Conservation (phyloP, 1,140 invertebrate genomes). For the Nylanderia fulva region DNA sequence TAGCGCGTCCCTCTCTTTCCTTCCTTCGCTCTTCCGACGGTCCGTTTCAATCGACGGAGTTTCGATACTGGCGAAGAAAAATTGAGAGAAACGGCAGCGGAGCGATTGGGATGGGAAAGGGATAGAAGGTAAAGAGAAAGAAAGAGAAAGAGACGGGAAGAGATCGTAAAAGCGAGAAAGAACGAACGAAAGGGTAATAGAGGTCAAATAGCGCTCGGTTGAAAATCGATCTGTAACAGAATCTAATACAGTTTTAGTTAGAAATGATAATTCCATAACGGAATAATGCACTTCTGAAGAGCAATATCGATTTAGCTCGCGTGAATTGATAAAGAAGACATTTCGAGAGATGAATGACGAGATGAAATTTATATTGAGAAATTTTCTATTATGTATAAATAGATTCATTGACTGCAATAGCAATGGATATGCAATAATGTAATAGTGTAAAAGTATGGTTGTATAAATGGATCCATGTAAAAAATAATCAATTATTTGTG, state of each 20-base stretch:
- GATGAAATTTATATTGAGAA: not conserved
- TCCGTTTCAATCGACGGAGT: conserved; percentile 13
- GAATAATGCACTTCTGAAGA: not conserved
- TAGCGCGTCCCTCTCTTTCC: conserved; percentile 47
- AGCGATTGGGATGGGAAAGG: no score
- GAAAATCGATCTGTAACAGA: conserved; percentile 33
- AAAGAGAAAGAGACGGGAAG: not conserved
- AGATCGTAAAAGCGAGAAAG: conserved; percentile 23
- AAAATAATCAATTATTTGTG: not conserved
- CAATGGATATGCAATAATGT: not conserved
- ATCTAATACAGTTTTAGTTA: not conserved
- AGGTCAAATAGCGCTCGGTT: conserved; percentile 31
- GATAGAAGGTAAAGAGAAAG: not conserved
- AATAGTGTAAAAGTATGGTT: not conserved
- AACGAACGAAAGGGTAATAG: conserved; percentile 57
- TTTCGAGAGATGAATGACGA: not conserved
- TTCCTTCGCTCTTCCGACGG: conserved; percentile 31
- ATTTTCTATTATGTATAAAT: not conserved
- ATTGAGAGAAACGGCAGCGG: conserved; percentile 35
- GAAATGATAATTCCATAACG: conserved; percentile 3
- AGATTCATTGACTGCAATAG: not conserved
- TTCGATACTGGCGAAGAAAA: conserved; percentile 46
- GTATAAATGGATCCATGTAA: conserved; percentile 7
- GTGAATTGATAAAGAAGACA: not conserved
- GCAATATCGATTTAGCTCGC: not conserved